Evolutionary conservation across 2,888 invertebrate species (phyloP).

Genomic region (Apamea anceps): DNA sequence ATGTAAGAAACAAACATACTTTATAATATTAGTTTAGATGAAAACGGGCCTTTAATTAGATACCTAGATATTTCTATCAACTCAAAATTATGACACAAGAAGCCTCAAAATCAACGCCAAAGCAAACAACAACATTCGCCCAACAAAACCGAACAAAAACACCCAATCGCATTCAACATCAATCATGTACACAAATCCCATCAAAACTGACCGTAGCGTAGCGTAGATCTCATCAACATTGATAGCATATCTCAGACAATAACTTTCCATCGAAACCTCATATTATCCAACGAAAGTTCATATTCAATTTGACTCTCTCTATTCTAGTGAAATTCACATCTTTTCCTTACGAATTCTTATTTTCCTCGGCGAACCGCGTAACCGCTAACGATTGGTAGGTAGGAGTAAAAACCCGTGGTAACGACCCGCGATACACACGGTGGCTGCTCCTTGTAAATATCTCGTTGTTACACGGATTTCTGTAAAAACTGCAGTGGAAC

Average conservation of each 20-base stretch:
- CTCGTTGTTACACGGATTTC: conserved; percentile 42
- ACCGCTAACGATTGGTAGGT: conserved; percentile 75
- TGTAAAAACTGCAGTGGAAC: conserved; percentile 46
- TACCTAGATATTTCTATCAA: background rate
- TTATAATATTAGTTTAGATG: background rate
- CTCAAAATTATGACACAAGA: background rate
- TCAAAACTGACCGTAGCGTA: conserved; percentile 60
- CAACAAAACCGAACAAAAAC: conserved; percentile 22
- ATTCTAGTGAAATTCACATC: conserved; percentile 76
- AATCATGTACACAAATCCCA: conserved; percentile 63
- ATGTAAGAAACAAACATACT: background rate
- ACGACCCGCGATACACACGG: conserved; percentile 67
- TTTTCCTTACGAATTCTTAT: conserved; percentile 65
- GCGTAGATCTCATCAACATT: conserved; percentile 66
- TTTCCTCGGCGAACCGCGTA: conserved; percentile 75
- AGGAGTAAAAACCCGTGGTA: conserved; percentile 70
- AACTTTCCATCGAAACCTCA: conserved; percentile 71
- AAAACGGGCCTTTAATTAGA: background rate
- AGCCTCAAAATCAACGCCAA: conserved; percentile 1
- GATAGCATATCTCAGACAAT: conserved; percentile 69
- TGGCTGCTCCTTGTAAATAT: conserved; percentile 60
- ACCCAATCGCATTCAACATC: conserved; percentile 58
- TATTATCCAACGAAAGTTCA: conserved; percentile 79
- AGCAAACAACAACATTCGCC: conserved; percentile 8
- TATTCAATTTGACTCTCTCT: conserved; percentile 79